Conservation (phyloP, 2,888 invertebrate genomes). For the Pyrocoelia pectoralis region DNA sequence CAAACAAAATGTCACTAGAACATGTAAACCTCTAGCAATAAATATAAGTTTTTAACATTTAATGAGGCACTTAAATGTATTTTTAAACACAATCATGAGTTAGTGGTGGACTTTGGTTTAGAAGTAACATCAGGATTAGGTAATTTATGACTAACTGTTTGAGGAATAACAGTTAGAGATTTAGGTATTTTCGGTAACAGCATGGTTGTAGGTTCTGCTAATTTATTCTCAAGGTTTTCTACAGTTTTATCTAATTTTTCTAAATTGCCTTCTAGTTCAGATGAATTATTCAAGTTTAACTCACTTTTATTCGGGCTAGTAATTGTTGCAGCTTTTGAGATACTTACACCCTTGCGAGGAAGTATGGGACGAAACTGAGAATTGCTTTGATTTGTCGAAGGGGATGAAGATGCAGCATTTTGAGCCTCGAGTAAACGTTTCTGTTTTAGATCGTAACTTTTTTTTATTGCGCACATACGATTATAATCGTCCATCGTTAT, state of each 20-base stretch:
- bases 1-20: constrained; percentile 17
- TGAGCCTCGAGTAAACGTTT: constrained; percentile 68
- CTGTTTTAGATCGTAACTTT: constrained; percentile 63
- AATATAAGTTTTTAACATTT: constrained; percentile 13
- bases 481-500: constrained; percentile 82
- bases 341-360: constrained; percentile 49
- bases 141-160: constrained; percentile 60
- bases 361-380: constrained; percentile 46
- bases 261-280: constrained; percentile 52
- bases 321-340: constrained; percentile 41
- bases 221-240: constrained; percentile 57
- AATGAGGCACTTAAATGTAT: constrained; percentile 39
- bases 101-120: constrained; percentile 39
- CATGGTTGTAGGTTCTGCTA: constrained; percentile 56
- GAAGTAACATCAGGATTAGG: constrained; percentile 51
- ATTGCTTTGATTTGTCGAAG: constrained; percentile 42
- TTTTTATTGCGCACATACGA: constrained; percentile 77
- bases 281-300: constrained; percentile 27
- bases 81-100: constrained; percentile 54
- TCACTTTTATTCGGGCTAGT: constrained; percentile 23
- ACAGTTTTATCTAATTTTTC: constrained; percentile 62
- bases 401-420: constrained; percentile 17
- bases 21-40: constrained; percentile 13
- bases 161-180: constrained; percentile 82
- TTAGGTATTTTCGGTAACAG: constrained; percentile 82